phyloP scores from a whole-genome alignment of 2,113 vertebrate genomes.

The Poeciliopsis prolifica region DNA sequence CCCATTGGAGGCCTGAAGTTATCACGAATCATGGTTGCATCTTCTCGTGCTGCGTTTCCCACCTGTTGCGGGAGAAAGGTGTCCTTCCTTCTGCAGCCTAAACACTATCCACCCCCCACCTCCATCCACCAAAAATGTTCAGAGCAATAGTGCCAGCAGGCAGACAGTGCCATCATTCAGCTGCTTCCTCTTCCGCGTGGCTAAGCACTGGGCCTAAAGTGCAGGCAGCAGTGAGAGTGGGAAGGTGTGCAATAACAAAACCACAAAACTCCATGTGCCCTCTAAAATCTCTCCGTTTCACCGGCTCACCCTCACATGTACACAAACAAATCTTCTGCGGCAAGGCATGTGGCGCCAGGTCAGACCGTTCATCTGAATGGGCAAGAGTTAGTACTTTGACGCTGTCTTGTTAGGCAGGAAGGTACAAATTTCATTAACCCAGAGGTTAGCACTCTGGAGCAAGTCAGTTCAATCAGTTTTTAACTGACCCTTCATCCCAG shows the following conservation, averaged over 20 bases:
- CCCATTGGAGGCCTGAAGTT: slow-evolving; percentile 11
- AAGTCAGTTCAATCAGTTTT: slow-evolving; percentile 5
- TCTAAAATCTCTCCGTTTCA: slow-evolving; percentile 33
- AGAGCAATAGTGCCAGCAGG: slow-evolving; percentile 54
- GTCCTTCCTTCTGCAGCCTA: slow-evolving; percentile 64
- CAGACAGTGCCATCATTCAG: slow-evolving; percentile 74
- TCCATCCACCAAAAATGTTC: slow-evolving; percentile 21
- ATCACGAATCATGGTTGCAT: slow-evolving; percentile 45
- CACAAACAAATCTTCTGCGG: slow-evolving; percentile 43
- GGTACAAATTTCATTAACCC: slow-evolving; percentile 74
- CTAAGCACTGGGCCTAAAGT: slow-evolving; percentile 69
- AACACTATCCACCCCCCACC: not conserved
- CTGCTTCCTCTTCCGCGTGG: slow-evolving; percentile 67
- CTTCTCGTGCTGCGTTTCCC: slow-evolving; percentile 53
- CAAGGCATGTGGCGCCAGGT: slow-evolving; percentile 45
- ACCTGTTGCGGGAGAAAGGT: slow-evolving; percentile 70
- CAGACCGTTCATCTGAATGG: slow-evolving; percentile 61
- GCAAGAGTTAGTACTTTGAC: slow-evolving; percentile 57
- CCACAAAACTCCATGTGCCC: slow-evolving; percentile 26
- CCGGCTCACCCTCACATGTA: slow-evolving; percentile 21
- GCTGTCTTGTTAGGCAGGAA: slow-evolving; percentile 64
- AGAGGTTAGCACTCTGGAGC: slow-evolving; percentile 54
- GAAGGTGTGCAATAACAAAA: slow-evolving; percentile 34
- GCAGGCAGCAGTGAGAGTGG: slow-evolving; percentile 51
- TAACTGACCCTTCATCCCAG: slow-evolving; percentile 5